Percentiles rank a stretch among this genome's conserved stretches.
Conservation (phyloP, 1,140 invertebrate genomes). For the Drosophila kepulauana region DNA sequence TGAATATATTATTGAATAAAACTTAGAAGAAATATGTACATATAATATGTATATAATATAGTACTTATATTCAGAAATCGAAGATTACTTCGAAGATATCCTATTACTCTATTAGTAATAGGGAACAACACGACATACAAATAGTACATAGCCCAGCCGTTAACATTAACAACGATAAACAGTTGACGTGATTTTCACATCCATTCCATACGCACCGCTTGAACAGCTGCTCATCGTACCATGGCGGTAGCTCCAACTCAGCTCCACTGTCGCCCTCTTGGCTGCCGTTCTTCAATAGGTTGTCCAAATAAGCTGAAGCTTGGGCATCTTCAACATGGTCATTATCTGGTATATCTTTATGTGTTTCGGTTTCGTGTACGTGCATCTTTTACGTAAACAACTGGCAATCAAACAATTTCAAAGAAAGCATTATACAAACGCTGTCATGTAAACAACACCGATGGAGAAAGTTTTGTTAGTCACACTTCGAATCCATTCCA, state of each 20-base stretch:
- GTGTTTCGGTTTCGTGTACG: constrained; percentile 11
- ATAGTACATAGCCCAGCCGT: background rate
- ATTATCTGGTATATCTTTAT: constrained; percentile 25
- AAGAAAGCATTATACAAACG: constrained; percentile 11
- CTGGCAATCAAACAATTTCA: constrained; percentile 36
- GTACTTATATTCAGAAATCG: no score
- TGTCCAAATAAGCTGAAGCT: constrained; percentile 62
- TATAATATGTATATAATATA: no score
- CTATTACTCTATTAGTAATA: no score
- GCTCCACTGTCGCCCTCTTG: constrained; percentile 74
- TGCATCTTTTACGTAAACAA: constrained; percentile 53
- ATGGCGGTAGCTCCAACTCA: constrained; percentile 85
- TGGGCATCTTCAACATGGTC: constrained; percentile 3
- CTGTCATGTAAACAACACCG: constrained; percentile 19
- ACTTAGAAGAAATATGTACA: no score
- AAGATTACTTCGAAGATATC: no score
- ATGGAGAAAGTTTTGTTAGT: constrained; percentile 34
- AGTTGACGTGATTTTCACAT: background rate
- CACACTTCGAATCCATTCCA: constrained; percentile 5
- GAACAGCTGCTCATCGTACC: constrained; percentile 87
- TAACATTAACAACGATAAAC: background rate
- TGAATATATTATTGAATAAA: no score
- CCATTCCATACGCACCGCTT: constrained; percentile 84
- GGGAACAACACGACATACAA: background rate
- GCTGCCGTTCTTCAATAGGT: constrained; percentile 66